A percentile compares a stretch with the other conserved stretches of the same genome.
phyloP scores from a whole-genome alignment of 2,888 invertebrate species.

The Calameuta filiformis region DNA sequence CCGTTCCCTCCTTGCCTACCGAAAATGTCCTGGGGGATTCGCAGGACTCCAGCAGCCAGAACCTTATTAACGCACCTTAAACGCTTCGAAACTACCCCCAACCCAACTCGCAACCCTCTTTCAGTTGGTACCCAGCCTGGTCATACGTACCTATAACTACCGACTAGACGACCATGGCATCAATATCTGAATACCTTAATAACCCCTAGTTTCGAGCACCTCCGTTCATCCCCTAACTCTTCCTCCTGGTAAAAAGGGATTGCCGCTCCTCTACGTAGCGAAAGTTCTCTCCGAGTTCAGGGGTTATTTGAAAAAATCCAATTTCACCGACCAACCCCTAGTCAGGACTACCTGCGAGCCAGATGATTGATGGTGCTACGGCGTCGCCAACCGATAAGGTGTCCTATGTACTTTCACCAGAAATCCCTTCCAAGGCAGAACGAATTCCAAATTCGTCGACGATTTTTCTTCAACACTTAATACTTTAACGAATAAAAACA shows the following conservation, averaged over 20 bases:
- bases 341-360: not conserved
- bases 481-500: not conserved
- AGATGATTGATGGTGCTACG: not conserved
- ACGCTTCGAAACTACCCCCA: not conserved
- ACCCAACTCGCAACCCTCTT: not conserved
- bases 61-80: slow-evolving; percentile 8
- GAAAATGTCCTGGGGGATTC: slow-evolving; percentile 32
- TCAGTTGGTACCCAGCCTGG: not conserved
- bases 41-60: not conserved
- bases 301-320: not conserved
- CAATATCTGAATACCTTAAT: not conserved
- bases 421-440: not conserved
- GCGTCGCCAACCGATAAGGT: not conserved
- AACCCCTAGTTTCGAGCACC: not conserved
- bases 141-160: not conserved
- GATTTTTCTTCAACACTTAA: not conserved
- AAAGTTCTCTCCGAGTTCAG: not conserved
- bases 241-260: not conserved
- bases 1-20: slow-evolving; percentile 16
- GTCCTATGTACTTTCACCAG: not conserved
- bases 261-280: not conserved
- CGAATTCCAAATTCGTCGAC: no score
- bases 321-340: not conserved
- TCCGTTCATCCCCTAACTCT: not conserved
- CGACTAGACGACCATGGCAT: not conserved